Base-by-base conservation (phyloP, 2,888 invertebrate genomes). In the Epistrophe eligans region DNA sequence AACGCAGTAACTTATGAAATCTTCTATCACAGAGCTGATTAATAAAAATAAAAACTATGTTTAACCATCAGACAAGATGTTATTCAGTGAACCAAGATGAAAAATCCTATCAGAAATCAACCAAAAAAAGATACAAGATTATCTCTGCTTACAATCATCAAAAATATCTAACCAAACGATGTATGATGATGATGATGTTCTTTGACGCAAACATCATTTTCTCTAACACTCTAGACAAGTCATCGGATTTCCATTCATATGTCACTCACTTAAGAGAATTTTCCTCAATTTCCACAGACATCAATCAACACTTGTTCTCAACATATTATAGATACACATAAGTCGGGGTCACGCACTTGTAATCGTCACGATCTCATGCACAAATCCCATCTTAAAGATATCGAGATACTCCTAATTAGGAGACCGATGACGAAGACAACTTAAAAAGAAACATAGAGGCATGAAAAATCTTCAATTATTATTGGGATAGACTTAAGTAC, bases 321-420 rank as follows among this genome's bases (percentile, higher is more conserved):
- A 66, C 66, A 64, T 17, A 17, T 3, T 24, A n/a, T 3, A 28
- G 17, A 45, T 9, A 28, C 48, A 28, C 48, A 50, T 50, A 55
- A 74, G 79, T 52, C 71, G 79, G 83, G 87, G 87, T 87, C 87
- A 87, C 87, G 87, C 87, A 87, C 87, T 87, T 87, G 87, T 83
- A 87, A 83, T 87, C 87, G 67, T 83, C 87, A 87, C 83, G 83
- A 87, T 83, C 74, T 77, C 70, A 77, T 72, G 57, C 52, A 81
- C 71, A 71, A 82, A 77, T 82, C 74, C 62, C 67, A 64, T 76
- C 57, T 71, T 48, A 57, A 45, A 35, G 48, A 60, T 32, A 58
- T 72, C 43, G 7, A 70, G 19, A 72, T 66, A 70, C 13, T 77
- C 85, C 85, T 82, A 85, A 85, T 85, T 85, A 85, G 77, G 70